Base-by-base conservation (phyloP, 2,888 invertebrate species). In the Halictus ligatus region DNA sequence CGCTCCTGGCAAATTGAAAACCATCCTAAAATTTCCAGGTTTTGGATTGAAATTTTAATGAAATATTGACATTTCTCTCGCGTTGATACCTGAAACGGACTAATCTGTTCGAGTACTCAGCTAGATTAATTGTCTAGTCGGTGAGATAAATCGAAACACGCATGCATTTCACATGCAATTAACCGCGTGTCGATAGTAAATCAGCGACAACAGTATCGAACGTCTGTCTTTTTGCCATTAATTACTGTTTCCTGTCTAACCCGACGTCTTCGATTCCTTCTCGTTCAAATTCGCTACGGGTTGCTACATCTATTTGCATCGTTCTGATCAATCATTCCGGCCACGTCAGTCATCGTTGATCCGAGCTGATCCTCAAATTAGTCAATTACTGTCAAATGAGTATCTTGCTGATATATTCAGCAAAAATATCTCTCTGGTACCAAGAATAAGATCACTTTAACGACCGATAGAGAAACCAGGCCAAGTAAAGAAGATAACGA, bases 391-490 rank as follows among this genome's bases (percentile, higher is more conserved):
- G n/a, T 58, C n/a, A 21, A 58, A n/a, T n/a, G n/a, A 58, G 50
- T 18, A 18, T 13, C 50, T 5, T 58, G 35, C 35, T 35, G 35
- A 35, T 35, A 5, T 35, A 35, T 35, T 35, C 35, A 35, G 35
- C 35, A 35, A 35, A 35, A 35, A 35, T 35, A 35, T 35, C 35
- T 58, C 58, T 64, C 25, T 25, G 54, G 83, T 21, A 69, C 64
- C 50, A 21, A 18, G 50, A 50, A 50, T 18, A 50, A 18, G 15
- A 50, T 50, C 43, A 58, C 40, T 60, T 35, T 50, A 72, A 35
- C 50, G 50, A 15, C 72, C 54, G 48, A 73, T 35, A 77, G 48
- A 71, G 54, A 83, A 77, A 69, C 50, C 46, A 46, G 35, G 35
- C 35, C 35, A 5, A 35, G 35, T 5, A 35, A 35, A 35, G 35